A percentile compares a stretch with the other conserved stretches of the same genome.
phyloP scores from a whole-genome alignment of 1,140 invertebrate genomes.

The Callitettix versicolor region DNA sequence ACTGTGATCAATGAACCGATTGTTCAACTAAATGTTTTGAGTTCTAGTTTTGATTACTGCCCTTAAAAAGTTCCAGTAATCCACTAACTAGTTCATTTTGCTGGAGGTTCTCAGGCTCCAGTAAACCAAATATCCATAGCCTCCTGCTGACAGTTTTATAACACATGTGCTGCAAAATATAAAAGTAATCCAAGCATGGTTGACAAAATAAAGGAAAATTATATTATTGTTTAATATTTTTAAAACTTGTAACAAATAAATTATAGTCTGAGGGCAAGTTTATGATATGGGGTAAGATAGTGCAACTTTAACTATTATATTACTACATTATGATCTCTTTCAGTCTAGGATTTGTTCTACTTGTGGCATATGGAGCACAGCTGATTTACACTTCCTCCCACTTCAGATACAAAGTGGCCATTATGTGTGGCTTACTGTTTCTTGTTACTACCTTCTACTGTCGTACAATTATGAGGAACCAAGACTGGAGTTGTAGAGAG shows the following conservation, averaged over 20 bases:
- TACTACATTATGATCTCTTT: constrained; percentile 25
- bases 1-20: too few species aligned
- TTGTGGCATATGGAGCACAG: constrained; percentile 50
- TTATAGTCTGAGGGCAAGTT: neutral
- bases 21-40: too few species aligned
- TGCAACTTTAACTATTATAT: neutral
- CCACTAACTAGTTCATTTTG: too few species aligned
- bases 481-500: constrained; percentile 68
- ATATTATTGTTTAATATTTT: neutral
- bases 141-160: too few species aligned
- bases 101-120: too few species aligned
- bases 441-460: constrained; percentile 48
- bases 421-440: constrained; percentile 43
- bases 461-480: constrained; percentile 57
- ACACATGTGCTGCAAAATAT: too few species aligned
- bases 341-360: constrained; percentile 55
- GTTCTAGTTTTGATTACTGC: too few species aligned
- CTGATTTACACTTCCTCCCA: constrained; percentile 29
- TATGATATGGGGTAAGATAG: neutral
- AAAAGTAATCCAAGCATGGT: too few species aligned
- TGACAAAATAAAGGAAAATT: neutral
- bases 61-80: too few species aligned
- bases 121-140: too few species aligned
- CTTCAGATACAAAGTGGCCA: too few species aligned
- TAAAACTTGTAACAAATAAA: neutral